Percentiles rank a stretch among this genome's conserved stretches.
These are phyloP conservation scores for Rhingia campestris DNA, from an alignment of 2,888 invertebrate species.

Conservation along the genomic window DNA sequence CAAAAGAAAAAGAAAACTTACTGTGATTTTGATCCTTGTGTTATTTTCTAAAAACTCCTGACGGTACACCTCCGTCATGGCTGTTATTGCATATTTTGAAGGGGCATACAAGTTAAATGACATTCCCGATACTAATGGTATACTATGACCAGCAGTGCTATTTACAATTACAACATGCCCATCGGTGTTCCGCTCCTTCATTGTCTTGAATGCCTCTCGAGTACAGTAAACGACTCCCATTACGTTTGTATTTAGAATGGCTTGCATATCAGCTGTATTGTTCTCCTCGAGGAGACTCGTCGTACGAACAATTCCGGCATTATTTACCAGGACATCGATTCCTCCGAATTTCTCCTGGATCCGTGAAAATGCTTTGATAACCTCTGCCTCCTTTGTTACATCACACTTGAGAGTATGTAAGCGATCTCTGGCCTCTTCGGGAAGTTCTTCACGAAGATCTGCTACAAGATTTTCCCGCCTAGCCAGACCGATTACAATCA, in stretches of 20 bases:
- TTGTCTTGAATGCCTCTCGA: constrained; percentile 83
- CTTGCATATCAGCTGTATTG: constrained; percentile 79
- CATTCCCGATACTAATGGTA: constrained; percentile 79
- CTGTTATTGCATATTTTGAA: constrained; percentile 81
- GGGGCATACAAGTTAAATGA: constrained; percentile 82
- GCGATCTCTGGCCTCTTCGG: constrained; percentile 76
- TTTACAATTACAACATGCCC: constrained; percentile 84
- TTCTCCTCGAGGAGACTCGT: constrained; percentile 77
- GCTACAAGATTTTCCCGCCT: constrained; percentile 82
- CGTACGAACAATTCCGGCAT: constrained; percentile 83
- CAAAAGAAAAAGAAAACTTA: constrained; percentile 54
- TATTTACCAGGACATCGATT: constrained; percentile 85
- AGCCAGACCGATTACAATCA: constrained; percentile 85
- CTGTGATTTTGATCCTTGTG: constrained; percentile 80
- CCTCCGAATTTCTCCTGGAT: constrained; percentile 84
- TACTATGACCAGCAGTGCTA: constrained; percentile 81
- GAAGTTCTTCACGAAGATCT: constrained; percentile 78
- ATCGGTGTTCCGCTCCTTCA: constrained; percentile 82
- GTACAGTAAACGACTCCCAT: constrained; percentile 84
- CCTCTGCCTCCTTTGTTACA: constrained; percentile 84
- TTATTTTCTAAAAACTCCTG: constrained; percentile 81
- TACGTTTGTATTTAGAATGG: constrained; percentile 83
- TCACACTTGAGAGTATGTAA: constrained; percentile 84
- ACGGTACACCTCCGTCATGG: constrained; percentile 81
- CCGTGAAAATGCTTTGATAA: constrained; percentile 84